Base-by-base conservation (phyloP, 92 coral and sea anemone genomes). In the Nematostella vectensis region DNA sequence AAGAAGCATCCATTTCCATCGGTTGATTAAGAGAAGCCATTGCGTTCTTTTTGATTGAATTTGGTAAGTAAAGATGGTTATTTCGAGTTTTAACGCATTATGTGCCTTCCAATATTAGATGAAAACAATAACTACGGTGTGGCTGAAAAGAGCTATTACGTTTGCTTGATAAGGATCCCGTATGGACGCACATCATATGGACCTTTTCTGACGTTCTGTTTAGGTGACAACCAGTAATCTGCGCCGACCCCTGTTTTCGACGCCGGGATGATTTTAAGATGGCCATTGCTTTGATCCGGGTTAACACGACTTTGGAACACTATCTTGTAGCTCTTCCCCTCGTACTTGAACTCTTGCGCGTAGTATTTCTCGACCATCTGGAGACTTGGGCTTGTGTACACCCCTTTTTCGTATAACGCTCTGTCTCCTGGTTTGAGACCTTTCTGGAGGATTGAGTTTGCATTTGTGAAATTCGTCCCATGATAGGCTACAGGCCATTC, bases 401-500 rank as follows among this genome's bases (percentile, higher is more conserved):
- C 66, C 22, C 80, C 89, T 40, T 27, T 57, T 31, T 65, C 83
- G 61, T 26, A 57, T 21, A 1, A 13, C 11, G 48, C 72, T 0
- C 68, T 69, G 20, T 67, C 39, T 17, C 67, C 65, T 12, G 20
- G 25, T 18, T 66, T 66, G 57, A 13, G 56, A 0, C 83, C 83
- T 2, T 45, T 21, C 27, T 76, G 48, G 22, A 67, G 19, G 47
- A 82, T 82, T 43, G 30, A 3, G 33, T 52, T 26, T 0, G 68
- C 72, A 13, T 42, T 62, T 2, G 15, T 31, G 31, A 54, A 27
- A 22, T 58, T 51, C 22, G 89, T 82, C 0, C 83, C 89, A 25
- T 76, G 89, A 42, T 82, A 82, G 31, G 83, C 65, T 1, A 82
- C 89, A 0, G 89, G 79, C 89, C 89, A 82, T 47, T 76, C 89